Conservation (phyloP, 1,140 invertebrate species). For the Drosophila truncata region DNA sequence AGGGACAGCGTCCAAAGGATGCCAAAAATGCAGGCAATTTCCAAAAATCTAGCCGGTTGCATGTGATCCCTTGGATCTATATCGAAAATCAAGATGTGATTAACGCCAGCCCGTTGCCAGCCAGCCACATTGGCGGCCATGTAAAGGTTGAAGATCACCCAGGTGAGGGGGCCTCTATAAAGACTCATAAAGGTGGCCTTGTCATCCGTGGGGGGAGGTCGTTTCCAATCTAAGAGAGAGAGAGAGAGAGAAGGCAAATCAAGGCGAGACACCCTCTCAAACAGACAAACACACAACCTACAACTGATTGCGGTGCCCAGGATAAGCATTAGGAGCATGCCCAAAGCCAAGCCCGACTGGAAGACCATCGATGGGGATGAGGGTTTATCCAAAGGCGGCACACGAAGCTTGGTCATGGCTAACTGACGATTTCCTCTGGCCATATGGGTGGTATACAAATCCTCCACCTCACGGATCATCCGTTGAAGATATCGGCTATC, state of each 20-base stretch:
- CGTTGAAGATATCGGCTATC: conserved; percentile 30
- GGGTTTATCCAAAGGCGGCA: conserved; percentile 90
- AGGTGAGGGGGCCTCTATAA: conserved; percentile 89
- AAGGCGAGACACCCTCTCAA: neutral
- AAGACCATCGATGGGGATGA: conserved; percentile 89
- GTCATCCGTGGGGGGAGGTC: conserved; percentile 33
- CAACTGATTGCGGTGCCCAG: conserved; percentile 72
- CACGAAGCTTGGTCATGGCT: conserved; percentile 90
- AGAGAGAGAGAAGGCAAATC: conserved; percentile 85
- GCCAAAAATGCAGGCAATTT: conserved; percentile 90
- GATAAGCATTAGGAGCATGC: conserved; percentile 88
- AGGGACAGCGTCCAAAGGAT: conserved; percentile 89
- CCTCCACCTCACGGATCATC: conserved; percentile 90
- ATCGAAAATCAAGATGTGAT: conserved; percentile 93
- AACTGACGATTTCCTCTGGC: conserved; percentile 89
- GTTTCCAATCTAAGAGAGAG: conserved; percentile 70
- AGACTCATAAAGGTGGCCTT: conserved; percentile 78
- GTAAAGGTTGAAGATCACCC: conserved; percentile 90
- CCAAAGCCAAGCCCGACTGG: conserved; percentile 88
- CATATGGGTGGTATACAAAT: conserved; percentile 88
- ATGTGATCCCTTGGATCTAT: conserved; percentile 91
- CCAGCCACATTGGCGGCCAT: conserved; percentile 91
- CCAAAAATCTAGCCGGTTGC: conserved; percentile 89
- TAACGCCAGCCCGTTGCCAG: conserved; percentile 91
- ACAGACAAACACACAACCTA: conserved; percentile 31